Base-by-base conservation (phyloP, 1,140 invertebrate species). In the Aphidius ervi region DNA sequence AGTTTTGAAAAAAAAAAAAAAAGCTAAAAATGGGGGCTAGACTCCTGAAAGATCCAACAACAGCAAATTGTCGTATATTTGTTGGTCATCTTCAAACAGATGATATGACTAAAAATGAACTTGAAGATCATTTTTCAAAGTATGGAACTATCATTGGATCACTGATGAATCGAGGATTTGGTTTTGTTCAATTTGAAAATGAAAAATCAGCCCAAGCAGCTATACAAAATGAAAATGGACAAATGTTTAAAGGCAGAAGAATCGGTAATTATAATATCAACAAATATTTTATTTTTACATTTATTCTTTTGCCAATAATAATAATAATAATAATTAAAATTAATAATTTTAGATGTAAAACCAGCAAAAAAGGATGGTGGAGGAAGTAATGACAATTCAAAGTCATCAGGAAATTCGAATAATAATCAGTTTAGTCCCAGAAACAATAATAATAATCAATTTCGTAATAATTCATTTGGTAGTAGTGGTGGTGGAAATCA, bases 181-280 rank as follows among this genome's bases (percentile, higher is more conserved):
- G 89, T 46, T 95, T 94, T 77, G 86, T 94, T 6, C 92, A 95
- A 68, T 94, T 88, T 81, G 87, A 88, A 54, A 81, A 82, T 46
- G 91, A 93, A 69, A 80, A 83, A 23, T 81, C 86, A 71, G 92
- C 90, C 5, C 83, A 86, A 56, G 82, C 83, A 63, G 91, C 91
- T 55, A 90, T 93, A 39, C 72, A 82, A 53, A 83, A 84, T 60
- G 86, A 90, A 64, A 83, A 88, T 76, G 86, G 86, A 7, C 82
- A 84, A 53, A 78, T 86, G 46, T 86, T 92, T 62, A 86, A 88
- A 74, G 89, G 89, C 4, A 85, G 85, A 72, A 57, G 78, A 70
- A 80, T 80, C 65, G 78, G 76, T 80, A 70, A 59, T 39, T n/a
- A 6, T 52, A 39, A 7, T 40, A 4, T 6, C 16, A 41, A n/a